Evolutionary conservation across 2,888 invertebrate genomes (phyloP), one percentile per base, ranked within the genome.

Genomic region (Drosophila setosimentum): DNA sequence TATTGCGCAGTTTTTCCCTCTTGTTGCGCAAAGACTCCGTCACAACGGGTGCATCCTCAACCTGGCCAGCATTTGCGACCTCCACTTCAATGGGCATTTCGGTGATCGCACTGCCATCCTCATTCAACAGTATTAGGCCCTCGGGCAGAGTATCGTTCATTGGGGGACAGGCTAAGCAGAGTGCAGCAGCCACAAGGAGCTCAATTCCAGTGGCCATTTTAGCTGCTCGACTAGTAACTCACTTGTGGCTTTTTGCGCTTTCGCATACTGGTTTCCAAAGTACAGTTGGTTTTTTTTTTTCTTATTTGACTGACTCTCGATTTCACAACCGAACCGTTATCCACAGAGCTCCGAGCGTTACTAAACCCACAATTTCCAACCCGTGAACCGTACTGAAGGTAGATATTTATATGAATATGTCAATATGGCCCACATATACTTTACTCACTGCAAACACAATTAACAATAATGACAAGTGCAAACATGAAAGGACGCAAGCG

Each of bases 391-490:
- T 18, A 35, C 27, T 27, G 54, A 35, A 35, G 54, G 11, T 35
- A 27, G 27, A 54, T 27, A 35, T 24, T 35, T 51, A 54, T 49
- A 30, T 62, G 68, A 61, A 68, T 77, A 65, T 73, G 87, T 90
- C 82, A 90, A 82, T 82, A 83, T 54, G 61, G 72, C 33, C 55
- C 71, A 58, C 76, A 73, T 82, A 73, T 77, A 87, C 71, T 61
- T 62, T 75, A 66, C 73, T 70, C 77, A 76, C 75, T 37, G 63
- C 89, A 88, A 88, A 87, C 74, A 87, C 90, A 88, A 87, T 89
- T 89, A 89, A 80, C 74, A 88, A 82, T 86, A 86, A 86, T 86
- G 86, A 86, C 86, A 89, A 86, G 78, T 86, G 86, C 86, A 89
- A 86, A 86, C 86, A 86, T 87, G 87, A 67, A 78, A 68, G 66